phyloP scores from a whole-genome alignment of 2,888 invertebrate genomes.

The Acanthacorydalis orientalis region DNA sequence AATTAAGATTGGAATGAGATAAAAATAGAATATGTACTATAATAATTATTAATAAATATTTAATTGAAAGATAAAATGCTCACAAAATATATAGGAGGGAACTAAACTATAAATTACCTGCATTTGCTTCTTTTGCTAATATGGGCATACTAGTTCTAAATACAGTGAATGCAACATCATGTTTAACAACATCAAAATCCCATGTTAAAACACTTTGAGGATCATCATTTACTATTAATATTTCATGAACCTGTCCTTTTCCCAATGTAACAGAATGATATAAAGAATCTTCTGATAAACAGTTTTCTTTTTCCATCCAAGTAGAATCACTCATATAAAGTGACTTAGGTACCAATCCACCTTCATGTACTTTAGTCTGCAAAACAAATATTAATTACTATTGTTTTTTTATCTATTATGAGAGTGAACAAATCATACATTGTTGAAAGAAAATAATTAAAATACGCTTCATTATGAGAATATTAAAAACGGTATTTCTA shows the following conservation, averaged over 20 bases:
- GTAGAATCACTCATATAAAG: conserved; percentile 49
- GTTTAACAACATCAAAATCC: conserved; percentile 90
- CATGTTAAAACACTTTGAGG: conserved; percentile 83
- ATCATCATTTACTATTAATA: conserved; percentile 62
- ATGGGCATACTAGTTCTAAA: conserved; percentile 26
- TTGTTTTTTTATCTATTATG: no score
- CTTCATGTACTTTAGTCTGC: conserved; percentile 69
- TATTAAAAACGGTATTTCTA: no score
- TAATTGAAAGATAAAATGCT: no score
- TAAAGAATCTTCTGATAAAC: conserved; percentile 23
- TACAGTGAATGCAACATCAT: conserved; percentile 74
- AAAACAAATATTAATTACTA: background rate
- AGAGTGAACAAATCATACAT: no score
- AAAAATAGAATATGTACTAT: no score
- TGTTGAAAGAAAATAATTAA: no score
- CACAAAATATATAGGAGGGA: conserved; percentile 2
- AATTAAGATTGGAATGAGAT: no score
- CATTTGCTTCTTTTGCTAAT: conserved; percentile 3
- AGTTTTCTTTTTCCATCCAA: conserved; percentile 26
- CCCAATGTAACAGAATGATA: conserved; percentile 50
- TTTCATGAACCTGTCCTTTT: conserved; percentile 58
- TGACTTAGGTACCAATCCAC: conserved; percentile 77
- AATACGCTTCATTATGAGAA: no score
- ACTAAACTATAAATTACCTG: background rate
- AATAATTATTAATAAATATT: no score